phyloP scores from a whole-genome alignment of 2,888 invertebrate species.

The Marasmarcha lunaedactyla region DNA sequence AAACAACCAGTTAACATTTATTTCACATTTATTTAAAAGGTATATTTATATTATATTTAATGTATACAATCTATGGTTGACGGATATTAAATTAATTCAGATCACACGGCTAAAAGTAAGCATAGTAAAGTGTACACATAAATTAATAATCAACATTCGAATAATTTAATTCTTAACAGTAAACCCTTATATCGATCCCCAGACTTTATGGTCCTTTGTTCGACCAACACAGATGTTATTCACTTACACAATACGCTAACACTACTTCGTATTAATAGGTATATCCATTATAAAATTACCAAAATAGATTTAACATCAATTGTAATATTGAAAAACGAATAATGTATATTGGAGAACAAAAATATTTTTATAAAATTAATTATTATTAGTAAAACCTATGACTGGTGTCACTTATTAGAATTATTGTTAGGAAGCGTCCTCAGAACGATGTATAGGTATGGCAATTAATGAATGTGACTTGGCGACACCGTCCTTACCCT shows the following conservation, averaged over 20 bases:
- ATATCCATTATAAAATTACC: slow-evolving; percentile 2
- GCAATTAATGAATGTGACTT: slow-evolving; percentile 35
- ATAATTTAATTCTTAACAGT: slow-evolving; percentile 60
- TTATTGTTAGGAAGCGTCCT: slow-evolving; percentile 48
- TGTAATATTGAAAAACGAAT: slow-evolving; percentile 54
- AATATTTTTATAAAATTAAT: slow-evolving; percentile 43
- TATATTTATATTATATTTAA: slow-evolving; percentile 30
- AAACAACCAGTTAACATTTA: slow-evolving; percentile 38
- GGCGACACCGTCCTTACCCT: slow-evolving; percentile 29
- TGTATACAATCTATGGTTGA: slow-evolving; percentile 59
- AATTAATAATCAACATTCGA: slow-evolving; percentile 59
- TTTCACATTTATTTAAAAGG: slow-evolving; percentile 63
- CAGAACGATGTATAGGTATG: slow-evolving; percentile 34
- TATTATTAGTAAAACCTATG: slow-evolving; percentile 62
- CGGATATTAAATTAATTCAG: slow-evolving; percentile 58
- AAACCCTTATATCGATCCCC: slow-evolving; percentile 60
- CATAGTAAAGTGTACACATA: slow-evolving; percentile 59
- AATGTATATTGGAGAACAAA: slow-evolving; percentile 59
- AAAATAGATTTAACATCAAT: slow-evolving; percentile 15
- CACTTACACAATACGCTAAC: slow-evolving; percentile 21
- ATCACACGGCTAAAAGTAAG: slow-evolving; percentile 56
- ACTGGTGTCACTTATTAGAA: slow-evolving; percentile 36
- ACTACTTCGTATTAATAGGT: slow-evolving; percentile 1
- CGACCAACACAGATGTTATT: slow-evolving; percentile 44
- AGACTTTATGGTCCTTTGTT: slow-evolving; percentile 31